A percentile compares a stretch with the other conserved stretches of the same genome.
phyloP scores from a whole-genome alignment of 2,113 vertebrate species.

The Nothoprocta perdicaria region DNA sequence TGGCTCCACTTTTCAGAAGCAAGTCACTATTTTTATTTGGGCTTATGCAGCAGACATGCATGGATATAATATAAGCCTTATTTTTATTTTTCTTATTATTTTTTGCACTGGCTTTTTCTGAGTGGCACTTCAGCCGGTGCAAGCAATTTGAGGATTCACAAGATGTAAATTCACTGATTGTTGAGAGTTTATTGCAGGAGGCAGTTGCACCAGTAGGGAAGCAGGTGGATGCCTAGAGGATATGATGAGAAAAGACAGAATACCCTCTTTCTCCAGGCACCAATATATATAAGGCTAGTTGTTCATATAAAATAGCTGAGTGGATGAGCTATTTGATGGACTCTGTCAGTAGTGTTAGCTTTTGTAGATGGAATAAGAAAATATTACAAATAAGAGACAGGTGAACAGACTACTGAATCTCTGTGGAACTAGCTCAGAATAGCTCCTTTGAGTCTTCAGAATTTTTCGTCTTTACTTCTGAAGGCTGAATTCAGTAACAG shows the following conservation, averaged over 20 bases:
- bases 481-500: constrained; percentile 4
- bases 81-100: too few species aligned
- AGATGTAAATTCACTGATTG: neutral
- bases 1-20: neutral
- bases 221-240: neutral
- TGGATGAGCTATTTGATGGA: neutral
- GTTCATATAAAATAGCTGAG: neutral
- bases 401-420: neutral
- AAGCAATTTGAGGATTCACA: neutral
- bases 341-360: neutral
- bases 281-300: neutral
- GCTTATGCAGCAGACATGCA: neutral
- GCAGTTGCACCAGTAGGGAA: neutral
- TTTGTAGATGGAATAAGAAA: neutral
- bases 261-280: neutral
- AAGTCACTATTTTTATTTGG: neutral
- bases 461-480: neutral
- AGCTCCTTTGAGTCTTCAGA: neutral
- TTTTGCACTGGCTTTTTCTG: neutral
- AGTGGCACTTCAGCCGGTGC: neutral
- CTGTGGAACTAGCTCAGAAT: neutral
- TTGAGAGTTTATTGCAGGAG: neutral
- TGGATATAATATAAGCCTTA: neutral
- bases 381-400: neutral
- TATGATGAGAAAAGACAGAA: neutral